A percentile compares a stretch with the other conserved stretches of the same genome.
These are phyloP conservation scores for Rhincodon typus DNA, from an alignment of 2,797 vertebrate genomes.

Conservation along the genomic window DNA sequence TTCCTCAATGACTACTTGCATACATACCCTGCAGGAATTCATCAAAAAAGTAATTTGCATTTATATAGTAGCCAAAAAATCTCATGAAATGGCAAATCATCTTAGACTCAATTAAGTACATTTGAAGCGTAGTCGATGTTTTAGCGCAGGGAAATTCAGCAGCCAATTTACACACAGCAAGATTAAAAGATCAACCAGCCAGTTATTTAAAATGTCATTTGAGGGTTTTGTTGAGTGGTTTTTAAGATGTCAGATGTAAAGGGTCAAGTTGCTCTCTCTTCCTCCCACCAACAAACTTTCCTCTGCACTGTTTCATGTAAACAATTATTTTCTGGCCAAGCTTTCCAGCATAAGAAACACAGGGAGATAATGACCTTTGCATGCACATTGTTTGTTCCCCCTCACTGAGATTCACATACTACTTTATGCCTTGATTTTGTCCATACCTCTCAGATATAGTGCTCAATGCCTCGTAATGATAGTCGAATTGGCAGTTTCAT, in stretches of 20 bases:
- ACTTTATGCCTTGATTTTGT: background rate
- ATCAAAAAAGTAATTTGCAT: background rate
- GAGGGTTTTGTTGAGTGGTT: background rate
- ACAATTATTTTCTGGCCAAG: background rate
- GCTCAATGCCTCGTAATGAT: background rate
- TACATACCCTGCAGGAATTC: background rate
- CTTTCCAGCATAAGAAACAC: background rate
- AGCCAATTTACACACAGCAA: background rate
- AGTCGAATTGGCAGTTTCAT: background rate
- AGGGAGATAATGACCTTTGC: background rate
- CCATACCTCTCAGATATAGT: background rate
- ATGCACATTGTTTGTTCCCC: background rate
- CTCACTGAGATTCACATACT: background rate
- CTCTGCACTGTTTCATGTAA: background rate
- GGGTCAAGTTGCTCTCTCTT: background rate
- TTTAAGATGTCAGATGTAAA: background rate
- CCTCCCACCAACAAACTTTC: too few species aligned
- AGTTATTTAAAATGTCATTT: background rate
- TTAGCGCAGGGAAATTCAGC: background rate
- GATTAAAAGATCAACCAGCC: background rate
- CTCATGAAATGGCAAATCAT: background rate
- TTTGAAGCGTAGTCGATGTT: background rate
- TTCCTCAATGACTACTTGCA: background rate
- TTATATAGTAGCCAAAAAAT: background rate
- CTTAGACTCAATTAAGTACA: background rate